These are phyloP conservation scores for Sylvilagus bachmani DNA, from an alignment of 2,113 vertebrate genomes.

Conservation along the genomic window DNA sequence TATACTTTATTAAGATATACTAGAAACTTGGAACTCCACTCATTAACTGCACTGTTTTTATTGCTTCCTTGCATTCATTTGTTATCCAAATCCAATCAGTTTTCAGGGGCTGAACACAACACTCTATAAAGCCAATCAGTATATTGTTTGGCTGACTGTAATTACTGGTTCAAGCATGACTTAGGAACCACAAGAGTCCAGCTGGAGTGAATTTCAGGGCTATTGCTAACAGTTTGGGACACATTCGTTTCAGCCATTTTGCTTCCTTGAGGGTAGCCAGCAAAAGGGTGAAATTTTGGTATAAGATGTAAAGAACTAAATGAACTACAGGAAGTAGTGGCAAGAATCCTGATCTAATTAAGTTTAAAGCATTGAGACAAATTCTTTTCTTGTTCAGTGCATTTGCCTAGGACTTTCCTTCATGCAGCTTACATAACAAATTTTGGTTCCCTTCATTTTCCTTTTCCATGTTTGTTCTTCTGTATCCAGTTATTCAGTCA, in stretches of 20 bases:
- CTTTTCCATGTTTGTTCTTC: background rate
- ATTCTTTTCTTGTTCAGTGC: background rate
- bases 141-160: background rate
- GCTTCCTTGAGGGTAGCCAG: background rate
- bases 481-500: background rate
- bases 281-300: background rate
- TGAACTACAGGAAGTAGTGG: background rate
- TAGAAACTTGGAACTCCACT: background rate
- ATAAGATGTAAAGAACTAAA: background rate
- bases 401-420: background rate
- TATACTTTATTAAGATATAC: constrained; percentile 21
- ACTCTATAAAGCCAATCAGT: background rate
- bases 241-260: background rate
- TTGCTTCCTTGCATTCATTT: background rate
- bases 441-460: background rate
- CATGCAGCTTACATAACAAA: background rate
- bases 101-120: background rate
- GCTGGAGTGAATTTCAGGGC: background rate
- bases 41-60: background rate
- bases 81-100: background rate
- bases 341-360: background rate
- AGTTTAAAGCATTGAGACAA: background rate
- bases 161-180: background rate
- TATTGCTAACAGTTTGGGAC: background rate
- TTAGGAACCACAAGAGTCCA: background rate